Evolutionary conservation across 2,888 invertebrate genomes (phyloP).

Genomic region (Trypoxylon attenuatum): DNA sequence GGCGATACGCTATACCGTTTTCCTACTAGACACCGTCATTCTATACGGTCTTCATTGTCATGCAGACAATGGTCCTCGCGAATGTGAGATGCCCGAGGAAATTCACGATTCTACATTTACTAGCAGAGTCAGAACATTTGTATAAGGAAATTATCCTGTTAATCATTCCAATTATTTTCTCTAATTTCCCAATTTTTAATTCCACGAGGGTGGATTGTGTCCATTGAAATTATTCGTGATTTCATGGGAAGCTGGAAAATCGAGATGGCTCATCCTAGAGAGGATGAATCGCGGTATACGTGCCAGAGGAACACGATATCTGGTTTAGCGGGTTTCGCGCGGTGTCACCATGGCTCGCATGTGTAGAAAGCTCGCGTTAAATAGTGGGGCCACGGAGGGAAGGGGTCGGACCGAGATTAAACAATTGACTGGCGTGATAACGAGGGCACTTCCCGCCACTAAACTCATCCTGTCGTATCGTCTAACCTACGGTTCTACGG

Average conservation of each 20-base stretch:
- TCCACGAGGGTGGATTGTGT: too few species aligned
- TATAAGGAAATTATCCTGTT: background rate
- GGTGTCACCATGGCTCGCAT: conserved; percentile 45
- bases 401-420: conserved; percentile 64
- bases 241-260: background rate
- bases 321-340: conserved; percentile 55
- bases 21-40: conserved; percentile 39
- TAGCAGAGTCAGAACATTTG: background rate
- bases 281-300: conserved; percentile 9
- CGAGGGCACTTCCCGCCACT: conserved; percentile 72
- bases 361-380: conserved; percentile 33
- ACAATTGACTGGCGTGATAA: conserved; percentile 72
- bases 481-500: conserved; percentile 44
- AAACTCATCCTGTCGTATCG: conserved; percentile 67
- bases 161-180: too few species aligned
- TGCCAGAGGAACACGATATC: conserved; percentile 56
- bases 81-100: conserved; percentile 29
- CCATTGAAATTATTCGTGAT: too few species aligned
- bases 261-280: background rate
- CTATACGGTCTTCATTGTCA: conserved; percentile 47
- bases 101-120: conserved; percentile 17
- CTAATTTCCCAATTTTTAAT: too few species aligned
- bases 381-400: conserved; percentile 27
- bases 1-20: conserved; percentile 44
- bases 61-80: conserved; percentile 32